Evolutionary conservation across 2,113 vertebrate species (phyloP).

Genomic region (Ornithorhynchus anatinus): DNA sequence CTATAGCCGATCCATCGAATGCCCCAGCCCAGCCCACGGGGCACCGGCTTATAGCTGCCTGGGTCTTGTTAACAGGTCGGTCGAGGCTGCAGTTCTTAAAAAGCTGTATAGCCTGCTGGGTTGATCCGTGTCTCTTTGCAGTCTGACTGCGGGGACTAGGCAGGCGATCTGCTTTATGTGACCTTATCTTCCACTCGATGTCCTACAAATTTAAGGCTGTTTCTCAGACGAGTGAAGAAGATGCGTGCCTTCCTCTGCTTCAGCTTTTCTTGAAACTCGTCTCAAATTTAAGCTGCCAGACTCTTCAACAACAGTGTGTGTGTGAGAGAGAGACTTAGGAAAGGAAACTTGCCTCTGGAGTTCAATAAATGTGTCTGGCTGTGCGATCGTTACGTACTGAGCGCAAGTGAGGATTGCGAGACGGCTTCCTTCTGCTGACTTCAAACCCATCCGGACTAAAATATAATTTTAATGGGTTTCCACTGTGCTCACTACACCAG

Average conservation of each 20-base stretch:
- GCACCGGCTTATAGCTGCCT: accelerated
- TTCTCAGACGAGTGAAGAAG: not conserved
- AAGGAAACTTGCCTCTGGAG: not conserved
- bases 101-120: not conserved
- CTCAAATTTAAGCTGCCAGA: not conserved
- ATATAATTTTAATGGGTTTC: slow-evolving; percentile 60
- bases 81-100: accelerated
- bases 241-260: not conserved
- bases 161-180: not conserved
- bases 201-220: not conserved
- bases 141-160: not conserved
- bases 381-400: slow-evolving; percentile 58
- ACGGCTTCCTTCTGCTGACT: slow-evolving; percentile 50
- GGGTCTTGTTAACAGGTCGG: not conserved
- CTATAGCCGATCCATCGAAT: not conserved
- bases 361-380: slow-evolving; percentile 31
- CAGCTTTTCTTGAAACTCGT: too few species aligned
- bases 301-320: too few species aligned
- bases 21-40: not conserved
- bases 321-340: not conserved
- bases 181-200: accelerated
- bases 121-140: not conserved
- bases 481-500: slow-evolving; percentile 52
- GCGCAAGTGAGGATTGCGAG: slow-evolving; percentile 43
- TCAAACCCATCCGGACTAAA: slow-evolving; percentile 64